Evolutionary conservation across 2,113 vertebrate genomes (phyloP), one percentile per base, ranked within the genome.

Genomic region (Notothenia coriiceps): DNA sequence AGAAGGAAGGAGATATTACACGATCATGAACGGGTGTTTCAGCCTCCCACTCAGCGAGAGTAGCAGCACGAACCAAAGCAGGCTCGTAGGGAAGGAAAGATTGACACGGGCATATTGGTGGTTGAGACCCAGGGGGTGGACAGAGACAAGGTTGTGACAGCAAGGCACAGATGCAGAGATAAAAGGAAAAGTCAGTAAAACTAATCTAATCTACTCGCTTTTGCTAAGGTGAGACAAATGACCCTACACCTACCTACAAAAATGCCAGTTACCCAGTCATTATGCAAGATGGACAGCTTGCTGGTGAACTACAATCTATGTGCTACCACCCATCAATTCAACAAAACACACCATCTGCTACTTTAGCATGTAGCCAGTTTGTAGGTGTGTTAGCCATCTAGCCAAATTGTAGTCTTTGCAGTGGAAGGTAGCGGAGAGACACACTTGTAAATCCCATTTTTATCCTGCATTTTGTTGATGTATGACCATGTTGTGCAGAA

Each of bases 1-100:
- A 79, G 65, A 61, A 54, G 70, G 71, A 44, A 43, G 79, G 80
- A 50, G 68, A 69, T 80, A 70, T 78, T 72, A 73, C 46, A 59
- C 70, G 81, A 74, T 69, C 40, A 76, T 44, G 64, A 57, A 11
- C 20, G 25, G 57, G 52, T 85, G 68, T 80, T 75, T 61, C 61
- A 74, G 49, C 76, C 63, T 70, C 51, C 56, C 47, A 60, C 64
- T 80, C 57, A 8, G 69, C 20, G 61, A 70, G 57, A 49, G 6
- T 13, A 82, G 74, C 66, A 71, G 71, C 20, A 44, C 57, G 60
- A 64, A 55, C 61, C 62, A 77, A 57, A 79, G 57, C 57, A 56
- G 55, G 46, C 70, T 68, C 51, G 9, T 59, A 35, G 46, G 17
- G 57, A 76, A 33, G 43, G 40, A 12, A 62, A 56, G 54, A 84